A percentile compares a stretch with the other conserved stretches of the same genome.
These are phyloP conservation scores for Mycetomoellerius zeteki DNA, from an alignment of 1,140 invertebrate species.

Conservation along the genomic window DNA sequence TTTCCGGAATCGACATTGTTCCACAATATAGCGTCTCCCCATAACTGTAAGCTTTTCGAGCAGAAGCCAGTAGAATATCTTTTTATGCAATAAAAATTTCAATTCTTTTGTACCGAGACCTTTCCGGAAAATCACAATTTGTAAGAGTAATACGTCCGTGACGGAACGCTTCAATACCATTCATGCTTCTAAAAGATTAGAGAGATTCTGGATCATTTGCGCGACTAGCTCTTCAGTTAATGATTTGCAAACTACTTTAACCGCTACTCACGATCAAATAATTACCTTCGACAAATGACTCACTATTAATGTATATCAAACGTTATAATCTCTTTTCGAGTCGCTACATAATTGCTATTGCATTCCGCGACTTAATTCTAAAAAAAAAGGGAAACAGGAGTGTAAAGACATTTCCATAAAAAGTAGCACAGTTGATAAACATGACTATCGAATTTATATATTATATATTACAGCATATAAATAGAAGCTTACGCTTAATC, in stretches of 20 bases:
- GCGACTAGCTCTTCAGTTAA: slow-evolving; percentile 27
- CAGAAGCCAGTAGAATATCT: not conserved
- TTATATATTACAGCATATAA: not conserved
- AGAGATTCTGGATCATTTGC: slow-evolving; percentile 58
- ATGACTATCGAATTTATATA: not conserved
- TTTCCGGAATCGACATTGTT: not conserved
- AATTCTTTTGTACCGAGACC: slow-evolving; percentile 25
- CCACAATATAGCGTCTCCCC: not conserved
- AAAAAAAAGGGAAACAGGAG: not conserved
- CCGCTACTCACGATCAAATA: slow-evolving; percentile 25
- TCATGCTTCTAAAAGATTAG: slow-evolving; percentile 24
- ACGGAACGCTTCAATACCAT: slow-evolving; percentile 17
- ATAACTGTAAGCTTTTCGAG: not conserved
- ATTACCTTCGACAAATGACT: slow-evolving; percentile 33
- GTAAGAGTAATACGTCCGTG: slow-evolving; percentile 41
- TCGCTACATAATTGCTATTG: not conserved
- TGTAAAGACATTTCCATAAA: not conserved
- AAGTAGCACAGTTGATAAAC: not conserved
- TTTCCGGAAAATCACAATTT: slow-evolving; percentile 48
- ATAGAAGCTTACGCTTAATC: not conserved
- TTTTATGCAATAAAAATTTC: slow-evolving; percentile 41
- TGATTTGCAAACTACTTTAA: slow-evolving; percentile 60
- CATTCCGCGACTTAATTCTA: not conserved
- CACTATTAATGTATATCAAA: slow-evolving; percentile 25
- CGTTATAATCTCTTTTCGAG: not conserved